Base-by-base conservation (phyloP, 2,113 vertebrate genomes). In the Rhipidura dahli region DNA sequence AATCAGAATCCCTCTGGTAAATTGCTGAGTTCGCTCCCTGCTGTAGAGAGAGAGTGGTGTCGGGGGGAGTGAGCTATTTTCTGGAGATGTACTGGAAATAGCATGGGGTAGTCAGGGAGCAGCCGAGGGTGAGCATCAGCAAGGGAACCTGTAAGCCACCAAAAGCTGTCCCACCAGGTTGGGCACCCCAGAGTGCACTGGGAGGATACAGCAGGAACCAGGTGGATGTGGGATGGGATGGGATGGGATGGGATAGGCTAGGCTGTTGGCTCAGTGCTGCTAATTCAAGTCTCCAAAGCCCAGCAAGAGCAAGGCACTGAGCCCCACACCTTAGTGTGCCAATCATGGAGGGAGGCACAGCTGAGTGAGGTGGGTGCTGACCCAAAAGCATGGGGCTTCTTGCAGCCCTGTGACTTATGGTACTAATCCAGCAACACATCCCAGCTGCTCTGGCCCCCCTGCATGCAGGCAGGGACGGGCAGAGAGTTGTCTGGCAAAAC, bases 1-100 rank as follows among this genome's bases (percentile, higher is more conserved):
- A 94, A 94, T 47, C 92, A 97, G 92, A 96, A 96, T 97, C 93
- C 96, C 96, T 93, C 76, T 90, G 92, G 93, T 90, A 93, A 93
- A 81, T 39, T 86, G 93, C 96, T 95, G 96, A 96, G 88, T 75
- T 90, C 0, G 26, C 76, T 95, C 76, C 76, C 80, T 0, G 2
- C 83, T 54, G 60, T 31, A 60, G 64, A 83, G 37, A 90, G 68
- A 44, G 76, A 54, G 80, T 66, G 3, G 15, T 16, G 28, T 63
- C 5, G 0, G 7, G 83, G 81, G 57, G 79, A 83, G 72, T 65
- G 88, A 97, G 90, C 86, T 93, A 53, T 92, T 93, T 94, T 94
- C 90, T 87, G 88, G 68, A 96, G 83, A 64, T 64, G 56, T 64
- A 49, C 88, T 95, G 88, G 76, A 95, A 96, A 95, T 92, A 86